Evolutionary conservation across 2,888 invertebrate species (phyloP), one percentile per base, ranked within the genome.

Genomic region (Drosophila diplacantha): DNA sequence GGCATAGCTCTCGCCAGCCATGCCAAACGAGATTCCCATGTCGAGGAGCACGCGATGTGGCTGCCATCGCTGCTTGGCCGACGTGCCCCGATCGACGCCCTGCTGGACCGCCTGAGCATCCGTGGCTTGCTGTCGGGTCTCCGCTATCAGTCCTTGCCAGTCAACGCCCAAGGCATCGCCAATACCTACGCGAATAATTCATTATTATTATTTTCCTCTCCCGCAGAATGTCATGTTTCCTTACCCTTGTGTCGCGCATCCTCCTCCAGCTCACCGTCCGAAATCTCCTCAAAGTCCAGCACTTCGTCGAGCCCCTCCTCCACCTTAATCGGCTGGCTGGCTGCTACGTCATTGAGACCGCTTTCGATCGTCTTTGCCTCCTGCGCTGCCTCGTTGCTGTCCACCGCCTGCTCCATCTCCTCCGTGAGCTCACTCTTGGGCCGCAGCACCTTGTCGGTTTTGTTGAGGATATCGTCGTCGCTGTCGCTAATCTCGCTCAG

Each of bases 91-190:
- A 26, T 86, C 87, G 4, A 51, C 78, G 35, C 75, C 75, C 73
- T 88, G 89, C 2, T 83, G 75, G 0, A 72, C 72, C 6, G 79
- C 75, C 67, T 71, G 75, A 24, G 82, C 81, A 7, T 44, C 41
- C 9, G 74, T 73, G 4, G 85, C 81, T 58, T 85, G 73, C 34
- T 78, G 79, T 39, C 91, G 89, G 6, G 94, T 93, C 87, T 95
- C 95, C 3, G 94, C 94, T 1, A 95, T 93, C 44, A 97, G 90
- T 85, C 95, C 95, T 12, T 95, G 94, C 97, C 97, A 97, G 88
- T 97, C 96, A 2, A 97, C 96, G n/a, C 96, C 96, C 29, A 97
- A 89, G n/a, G 96, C 96, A 88, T 97, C 96, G 6, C 96, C 96
- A 67, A 96, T 91, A 62, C 87, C 87, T 86, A 61, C 2, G 37